Percentiles rank a stretch among this genome's conserved stretches.
Evolutionary conservation across 1,140 invertebrate genomes (phyloP).

Genomic region (Luehdorfia chinensis): DNA sequence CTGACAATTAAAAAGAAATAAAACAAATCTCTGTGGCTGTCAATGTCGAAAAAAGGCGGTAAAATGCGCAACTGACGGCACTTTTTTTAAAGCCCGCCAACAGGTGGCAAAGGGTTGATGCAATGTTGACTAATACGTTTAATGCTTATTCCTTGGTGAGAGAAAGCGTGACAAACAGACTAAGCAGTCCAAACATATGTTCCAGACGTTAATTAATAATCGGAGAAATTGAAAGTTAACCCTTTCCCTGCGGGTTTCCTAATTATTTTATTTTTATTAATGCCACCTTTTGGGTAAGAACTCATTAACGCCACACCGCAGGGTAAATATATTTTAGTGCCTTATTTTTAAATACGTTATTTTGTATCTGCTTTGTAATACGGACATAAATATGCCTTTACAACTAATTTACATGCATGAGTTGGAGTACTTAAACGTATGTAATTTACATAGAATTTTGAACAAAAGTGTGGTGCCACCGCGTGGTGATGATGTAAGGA

Average conservation of each 20-base stretch:
- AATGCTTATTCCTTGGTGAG: constrained; percentile 35
- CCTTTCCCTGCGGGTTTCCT: constrained; percentile 33
- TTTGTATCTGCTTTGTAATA: no score
- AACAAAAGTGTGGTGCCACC: no score
- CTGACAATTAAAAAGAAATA: constrained; percentile 75
- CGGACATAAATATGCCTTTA: no score
- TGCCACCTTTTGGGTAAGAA: constrained; percentile 14
- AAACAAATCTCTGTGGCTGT: constrained; percentile 65
- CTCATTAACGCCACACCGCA: constrained; percentile 2
- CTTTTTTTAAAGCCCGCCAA: constrained; percentile 50
- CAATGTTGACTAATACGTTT: constrained; percentile 43
- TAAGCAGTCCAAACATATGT: constrained; percentile 61
- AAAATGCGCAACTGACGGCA: constrained; percentile 62
- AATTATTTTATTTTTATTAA: constrained; percentile 29
- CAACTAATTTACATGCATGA: no score
- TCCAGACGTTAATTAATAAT: constrained; percentile 65
- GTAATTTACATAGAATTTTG: no score
- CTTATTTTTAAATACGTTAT: no score
- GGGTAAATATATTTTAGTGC: constrained; percentile 3
- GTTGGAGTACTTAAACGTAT: no score
- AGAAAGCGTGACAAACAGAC: constrained; percentile 68
- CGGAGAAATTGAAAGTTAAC: constrained; percentile 69
- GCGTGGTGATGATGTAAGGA: no score
- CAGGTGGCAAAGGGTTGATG: constrained; percentile 65
- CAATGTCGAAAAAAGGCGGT: constrained; percentile 51